Percentiles rank a stretch among this genome's conserved stretches.
phyloP scores from a whole-genome alignment of 1,140 invertebrate genomes.

The Ceratoteleas bidentatus region DNA sequence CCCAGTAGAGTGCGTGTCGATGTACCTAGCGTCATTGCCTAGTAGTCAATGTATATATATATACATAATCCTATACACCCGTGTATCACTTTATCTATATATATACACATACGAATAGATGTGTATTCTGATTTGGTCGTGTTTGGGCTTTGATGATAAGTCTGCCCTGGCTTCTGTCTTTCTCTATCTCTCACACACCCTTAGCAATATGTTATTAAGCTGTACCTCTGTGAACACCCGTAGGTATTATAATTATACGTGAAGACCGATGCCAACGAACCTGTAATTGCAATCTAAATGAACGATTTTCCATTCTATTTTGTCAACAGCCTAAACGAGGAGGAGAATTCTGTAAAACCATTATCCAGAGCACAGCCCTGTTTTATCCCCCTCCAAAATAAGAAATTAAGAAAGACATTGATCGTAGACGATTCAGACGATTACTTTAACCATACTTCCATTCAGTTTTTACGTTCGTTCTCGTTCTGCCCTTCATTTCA shows the following conservation, averaged over 20 bases:
- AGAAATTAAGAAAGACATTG: slow-evolving; percentile 61
- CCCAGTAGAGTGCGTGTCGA: slow-evolving; percentile 51
- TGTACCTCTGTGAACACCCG: slow-evolving; percentile 42
- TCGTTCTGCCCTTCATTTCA: slow-evolving; percentile 27
- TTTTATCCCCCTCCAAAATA: slow-evolving; percentile 61
- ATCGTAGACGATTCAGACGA: slow-evolving; percentile 61
- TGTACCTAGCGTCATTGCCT: slow-evolving; percentile 65
- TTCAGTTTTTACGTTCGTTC: slow-evolving; percentile 30
- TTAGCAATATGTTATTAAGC: slow-evolving; percentile 34
- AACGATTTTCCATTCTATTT: slow-evolving; percentile 79
- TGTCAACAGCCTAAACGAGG: slow-evolving; percentile 82
- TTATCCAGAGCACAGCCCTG: slow-evolving; percentile 79
- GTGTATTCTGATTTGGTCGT: slow-evolving; percentile 34
- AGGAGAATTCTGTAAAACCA: slow-evolving; percentile 78
- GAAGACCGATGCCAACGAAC: slow-evolving; percentile 41
- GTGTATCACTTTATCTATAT: not conserved
- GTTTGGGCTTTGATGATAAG: slow-evolving; percentile 41
- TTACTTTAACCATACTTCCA: slow-evolving; percentile 49
- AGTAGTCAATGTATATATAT: slow-evolving; percentile 53
- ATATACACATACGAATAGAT: slow-evolving; percentile 34
- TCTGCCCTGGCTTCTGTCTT: slow-evolving; percentile 40
- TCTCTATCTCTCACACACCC: slow-evolving; percentile 12
- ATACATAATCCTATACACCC: slow-evolving; percentile 2
- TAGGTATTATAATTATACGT: slow-evolving; percentile 56
- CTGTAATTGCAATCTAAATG: slow-evolving; percentile 70